Evolutionary conservation across 2,888 invertebrate genomes (phyloP), one percentile per base, ranked within the genome.

Genomic region (Tricholauxania praeusta): DNA sequence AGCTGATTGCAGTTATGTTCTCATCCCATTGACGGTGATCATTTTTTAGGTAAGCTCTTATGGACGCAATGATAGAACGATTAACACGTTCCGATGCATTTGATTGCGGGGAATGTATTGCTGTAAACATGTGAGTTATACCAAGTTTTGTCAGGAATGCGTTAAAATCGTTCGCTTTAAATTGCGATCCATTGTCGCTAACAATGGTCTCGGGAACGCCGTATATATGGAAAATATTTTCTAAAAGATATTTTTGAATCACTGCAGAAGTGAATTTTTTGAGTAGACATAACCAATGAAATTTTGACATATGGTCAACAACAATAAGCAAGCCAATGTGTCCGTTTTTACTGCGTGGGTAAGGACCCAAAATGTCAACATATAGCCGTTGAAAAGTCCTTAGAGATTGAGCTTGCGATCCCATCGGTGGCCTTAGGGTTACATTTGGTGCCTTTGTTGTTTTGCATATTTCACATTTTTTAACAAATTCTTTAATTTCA

Each of bases 171-270:
- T 19, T 19, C 0, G 76, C 74, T 10, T 68, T 22, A 22, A 22
- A 22, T 22, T 22, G 22, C 22, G 22, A 22, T 22, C 22, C 22
- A 22, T 22, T 22, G 51, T 83, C 81, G 19, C 73, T 72, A 6
- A 80, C 78, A 22, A 79, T 57, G 1, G 49, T 15, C 63, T 75
- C 71, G 3, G 80, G 79, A 48, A 79, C 79, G n/a, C 63, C 63
- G n/a, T 14, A 63, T 10, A 47, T 19, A 22, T 63, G 19, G 19
- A 47, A 63, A 12, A 63, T 47, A 3, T 3, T 4, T 15, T 12
- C 47, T 2, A 12, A 2, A 5, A 65, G 28, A 28, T 14, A 49
- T 5, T 65, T 51, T 14, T 3, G 12, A 15, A 65, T 28, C 6
- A 8, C 22, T 1, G 49, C 6, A 6, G 64, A 6, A 12, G 63